Evolutionary conservation across 2,888 invertebrate species (phyloP).

Genomic region (Apoderus coryli): DNA sequence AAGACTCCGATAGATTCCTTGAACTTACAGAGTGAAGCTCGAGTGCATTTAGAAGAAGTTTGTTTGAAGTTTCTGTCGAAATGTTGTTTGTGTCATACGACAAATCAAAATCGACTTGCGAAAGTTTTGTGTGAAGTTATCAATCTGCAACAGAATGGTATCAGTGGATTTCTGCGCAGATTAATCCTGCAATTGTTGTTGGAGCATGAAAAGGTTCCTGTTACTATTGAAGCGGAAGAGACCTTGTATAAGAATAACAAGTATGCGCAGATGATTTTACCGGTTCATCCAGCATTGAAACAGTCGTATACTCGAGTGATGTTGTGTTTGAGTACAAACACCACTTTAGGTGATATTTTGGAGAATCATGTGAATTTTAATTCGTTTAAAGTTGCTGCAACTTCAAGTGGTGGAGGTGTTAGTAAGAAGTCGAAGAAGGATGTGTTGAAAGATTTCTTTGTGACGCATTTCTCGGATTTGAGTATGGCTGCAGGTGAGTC

Average conservation of each 20-base stretch:
- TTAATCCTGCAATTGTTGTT: slow-evolving; percentile 73
- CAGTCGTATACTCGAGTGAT: slow-evolving; percentile 58
- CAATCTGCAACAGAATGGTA: slow-evolving; percentile 46
- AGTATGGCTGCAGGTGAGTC: slow-evolving; percentile 75
- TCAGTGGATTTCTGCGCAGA: slow-evolving; percentile 79
- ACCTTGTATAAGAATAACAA: slow-evolving; percentile 29
- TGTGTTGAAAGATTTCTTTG: slow-evolving; percentile 30
- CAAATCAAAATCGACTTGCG: slow-evolving; percentile 73
- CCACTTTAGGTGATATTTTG: slow-evolving; percentile 59
- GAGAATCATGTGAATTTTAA: slow-evolving; percentile 41
- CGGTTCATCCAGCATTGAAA: slow-evolving; percentile 55
- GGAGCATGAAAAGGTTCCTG: slow-evolving; percentile 70
- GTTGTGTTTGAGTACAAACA: slow-evolving; percentile 58
- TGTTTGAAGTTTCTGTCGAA: slow-evolving; percentile 71
- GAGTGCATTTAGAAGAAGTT: slow-evolving; percentile 53
- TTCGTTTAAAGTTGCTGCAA: slow-evolving; percentile 20
- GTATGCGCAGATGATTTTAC: slow-evolving; percentile 27
- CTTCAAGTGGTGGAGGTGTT: slow-evolving; percentile 17
- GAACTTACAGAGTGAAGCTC: slow-evolving; percentile 28
- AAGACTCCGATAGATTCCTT: slow-evolving; percentile 28
- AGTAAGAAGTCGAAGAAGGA: slow-evolving; percentile 15
- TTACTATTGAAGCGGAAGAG: slow-evolving; percentile 45
- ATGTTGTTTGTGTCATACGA: slow-evolving; percentile 70
- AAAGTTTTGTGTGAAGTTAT: slow-evolving; percentile 65
- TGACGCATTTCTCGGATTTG: slow-evolving; percentile 34